Base-by-base conservation (phyloP, 1,140 invertebrate species). In the Drosophila carrolli region DNA sequence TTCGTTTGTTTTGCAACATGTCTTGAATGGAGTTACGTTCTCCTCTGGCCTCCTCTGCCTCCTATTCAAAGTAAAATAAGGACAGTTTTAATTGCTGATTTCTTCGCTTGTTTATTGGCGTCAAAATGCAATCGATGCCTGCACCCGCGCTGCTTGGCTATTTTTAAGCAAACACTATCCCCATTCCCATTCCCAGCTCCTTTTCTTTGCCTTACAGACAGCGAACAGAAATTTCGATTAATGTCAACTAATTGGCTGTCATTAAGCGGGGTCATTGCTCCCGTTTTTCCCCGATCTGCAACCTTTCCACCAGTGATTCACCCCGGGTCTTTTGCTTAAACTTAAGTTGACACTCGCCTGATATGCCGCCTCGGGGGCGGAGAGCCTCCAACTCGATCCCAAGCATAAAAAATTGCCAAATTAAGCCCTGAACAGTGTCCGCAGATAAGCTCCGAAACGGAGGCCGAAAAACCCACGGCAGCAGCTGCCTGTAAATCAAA, bases 21-120 rank as follows among this genome's bases (percentile, higher is more conserved):
- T 46, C 51, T 61, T 13, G 16, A 19, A 14, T 10, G 16, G 40
- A 54, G 2, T 6, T 32, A 11, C 14, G 14, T 9, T 40, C 35
- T 11, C 32, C 14, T 5, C 32, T 14, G n/a, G 32, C 29, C 55
- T 32, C 55, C 43, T 60, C n/a, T 37, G 70, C 51, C 44, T 51
- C 48, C 75, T 66, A 83, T 77, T 88, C 82, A 79, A 88, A 88
- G 79, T 88, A 76, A 88, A 89, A 88, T 83, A 89, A 84, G 83
- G 80, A 84, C 84, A 78, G 85, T 89, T 89, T 89, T 84, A 89
- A 89, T 89, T 89, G 84, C 84, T 66, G 80, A 72, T 81, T 72
- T 89, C 70, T 54, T 47, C 47, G 35, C 60, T 81, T 35, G 80
- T 83, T 84, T 57, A 76, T 84, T 84, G 81, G 81, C 81, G 81